Base-by-base conservation (phyloP, 2,888 invertebrate genomes). In the Habroteleia sp. region DNA sequence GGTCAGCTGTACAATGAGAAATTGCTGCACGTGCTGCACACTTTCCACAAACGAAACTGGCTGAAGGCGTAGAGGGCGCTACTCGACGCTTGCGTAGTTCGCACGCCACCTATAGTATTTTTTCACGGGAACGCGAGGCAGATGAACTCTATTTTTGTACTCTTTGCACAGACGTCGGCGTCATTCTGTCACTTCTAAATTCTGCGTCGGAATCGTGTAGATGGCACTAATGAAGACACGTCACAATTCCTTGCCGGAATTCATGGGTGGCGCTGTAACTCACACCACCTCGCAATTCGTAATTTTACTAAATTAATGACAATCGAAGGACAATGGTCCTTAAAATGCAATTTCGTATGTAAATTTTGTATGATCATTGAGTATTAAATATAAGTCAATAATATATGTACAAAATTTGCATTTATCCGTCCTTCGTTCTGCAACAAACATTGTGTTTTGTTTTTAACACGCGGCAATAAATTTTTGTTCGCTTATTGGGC, bases 11-110 rank as follows among this genome's bases (percentile, higher is more conserved):
- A 84, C 46, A 80, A 78, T 1, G 79, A 82, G 1, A 87, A 86
- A 63, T 58, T 88, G 23, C 48, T 83, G 11, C 84, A 86, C 44
- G 80, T 83, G 0, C 68, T 88, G 1, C 29, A 79, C 8, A 77
- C 79, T 7, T 88, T 82, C 41, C 77, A 79, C 1, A 84, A 82
- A 44, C 79, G 80, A 3, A 83, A 82, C 16, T 88, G 88, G 88
- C 60, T 88, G 0, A 63, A 58, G 11, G 69, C 46, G 37, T 72
- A 72, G 33, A 31, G 11, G n/a, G 14, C n/a, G n/a, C n/a, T n/a
- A n/a, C n/a, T n/a, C n/a, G 11, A 2, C 52, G 1, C 35, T 44
- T 29, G 29, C 8, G 44, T 31, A 31, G 50, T 23, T 17, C 8
- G 31, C 20, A 25, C 16, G 27, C 25, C 35, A 37, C 7, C 27